A percentile compares a stretch with the other conserved stretches of the same genome.
Conservation (phyloP, 2,888 invertebrate species). For the Pammene fasciana region DNA sequence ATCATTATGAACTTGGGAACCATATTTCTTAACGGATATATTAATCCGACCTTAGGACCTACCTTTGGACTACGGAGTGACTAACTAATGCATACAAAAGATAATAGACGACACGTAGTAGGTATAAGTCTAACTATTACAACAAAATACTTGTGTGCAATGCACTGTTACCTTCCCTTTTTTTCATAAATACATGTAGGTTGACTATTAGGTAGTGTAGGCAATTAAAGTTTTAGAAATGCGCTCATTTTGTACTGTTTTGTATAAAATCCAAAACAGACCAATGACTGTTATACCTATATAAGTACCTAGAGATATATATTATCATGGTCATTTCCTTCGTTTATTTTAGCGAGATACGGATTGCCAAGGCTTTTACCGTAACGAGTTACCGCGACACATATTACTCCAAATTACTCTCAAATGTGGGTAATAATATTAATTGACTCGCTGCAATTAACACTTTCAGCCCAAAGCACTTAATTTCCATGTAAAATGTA, state of each 20-base stretch:
- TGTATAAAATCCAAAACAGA: no score
- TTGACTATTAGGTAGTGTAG: no score
- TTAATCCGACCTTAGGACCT: background rate
- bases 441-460: conserved; percentile 14
- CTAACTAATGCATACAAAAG: background rate
- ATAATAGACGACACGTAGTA: background rate
- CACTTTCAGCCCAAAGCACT: conserved; percentile 13
- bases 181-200: no score
- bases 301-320: background rate
- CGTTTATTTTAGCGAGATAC: background rate
- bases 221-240: no score
- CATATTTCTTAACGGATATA: conserved; percentile 16
- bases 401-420: conserved; percentile 22
- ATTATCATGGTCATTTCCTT: background rate
- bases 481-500: conserved; percentile 20
- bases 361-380: background rate
- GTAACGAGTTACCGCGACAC: conserved; percentile 13
- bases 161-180: no score
- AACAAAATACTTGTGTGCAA: no score
- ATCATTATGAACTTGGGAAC: background rate
- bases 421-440: conserved; percentile 18
- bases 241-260: no score
- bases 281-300: no score
- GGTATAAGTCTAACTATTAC: no score
- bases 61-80: conserved; percentile 7